Percentiles rank a stretch among this genome's conserved stretches.
phyloP scores from a whole-genome alignment of 2,888 invertebrate genomes.

The Timema podura region DNA sequence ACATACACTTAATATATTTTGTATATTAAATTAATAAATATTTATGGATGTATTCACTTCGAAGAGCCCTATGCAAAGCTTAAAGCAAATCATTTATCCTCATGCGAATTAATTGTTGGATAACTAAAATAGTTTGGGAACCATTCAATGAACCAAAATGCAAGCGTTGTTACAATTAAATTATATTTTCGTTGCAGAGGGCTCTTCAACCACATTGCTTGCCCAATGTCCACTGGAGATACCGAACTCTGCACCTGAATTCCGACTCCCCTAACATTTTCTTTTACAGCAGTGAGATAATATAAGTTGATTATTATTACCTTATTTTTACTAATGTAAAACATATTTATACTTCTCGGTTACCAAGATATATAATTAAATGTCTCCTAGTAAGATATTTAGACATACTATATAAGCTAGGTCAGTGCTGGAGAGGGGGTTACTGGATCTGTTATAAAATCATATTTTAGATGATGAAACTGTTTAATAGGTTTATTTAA shows the following conservation, averaged over 20 bases:
- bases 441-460: too few species aligned
- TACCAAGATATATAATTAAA: slow-evolving; percentile 14
- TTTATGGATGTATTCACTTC: slow-evolving; percentile 13
- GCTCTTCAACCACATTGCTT: slow-evolving; percentile 25
- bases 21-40: slow-evolving; percentile 18
- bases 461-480: too few species aligned
- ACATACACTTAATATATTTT: too few species aligned
- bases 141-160: not conserved
- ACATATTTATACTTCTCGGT: slow-evolving; percentile 22
- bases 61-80: slow-evolving; percentile 29
- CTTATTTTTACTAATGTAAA: not conserved
- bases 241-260: slow-evolving; percentile 36
- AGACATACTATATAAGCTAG: too few species aligned
- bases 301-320: too few species aligned
- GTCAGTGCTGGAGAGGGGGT: too few species aligned
- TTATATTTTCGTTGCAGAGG: slow-evolving; percentile 28
- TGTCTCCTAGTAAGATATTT: too few species aligned
- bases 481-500: too few species aligned
- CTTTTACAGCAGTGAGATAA: too few species aligned
- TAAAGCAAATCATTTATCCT: too few species aligned
- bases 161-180: slow-evolving; percentile 8
- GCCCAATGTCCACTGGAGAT: slow-evolving; percentile 28
- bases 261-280: slow-evolving; percentile 22
- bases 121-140: too few species aligned
- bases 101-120: too few species aligned